These are phyloP conservation scores for Lichenostomus cassidix DNA, from an alignment of 2,113 vertebrate species.

Conservation along the genomic window DNA sequence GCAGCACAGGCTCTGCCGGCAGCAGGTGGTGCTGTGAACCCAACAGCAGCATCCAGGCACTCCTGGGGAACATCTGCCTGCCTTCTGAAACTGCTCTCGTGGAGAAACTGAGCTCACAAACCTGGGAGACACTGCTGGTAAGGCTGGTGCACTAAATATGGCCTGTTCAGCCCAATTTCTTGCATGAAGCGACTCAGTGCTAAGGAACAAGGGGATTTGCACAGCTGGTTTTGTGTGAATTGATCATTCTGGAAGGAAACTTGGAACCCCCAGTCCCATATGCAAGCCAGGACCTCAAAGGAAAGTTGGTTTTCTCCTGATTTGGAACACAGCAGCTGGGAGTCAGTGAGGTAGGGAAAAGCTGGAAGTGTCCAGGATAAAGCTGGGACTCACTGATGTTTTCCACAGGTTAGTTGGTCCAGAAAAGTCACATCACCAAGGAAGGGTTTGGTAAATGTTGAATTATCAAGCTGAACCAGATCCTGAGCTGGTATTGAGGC, in stretches of 20 bases:
- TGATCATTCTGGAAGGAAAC: background rate
- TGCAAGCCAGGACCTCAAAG: background rate
- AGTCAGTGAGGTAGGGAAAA: background rate
- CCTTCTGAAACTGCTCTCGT: background rate
- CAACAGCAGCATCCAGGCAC: background rate
- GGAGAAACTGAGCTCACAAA: background rate
- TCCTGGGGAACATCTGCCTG: background rate
- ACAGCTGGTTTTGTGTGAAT: background rate
- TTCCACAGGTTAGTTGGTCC: background rate
- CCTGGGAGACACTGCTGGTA: accelerated
- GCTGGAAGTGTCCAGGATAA: background rate
- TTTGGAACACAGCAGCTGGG: background rate
- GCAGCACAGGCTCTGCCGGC: background rate
- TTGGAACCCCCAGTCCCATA: background rate
- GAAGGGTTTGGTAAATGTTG: accelerated
- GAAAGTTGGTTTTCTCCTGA: background rate
- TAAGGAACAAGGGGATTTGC: background rate
- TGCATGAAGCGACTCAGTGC: background rate
- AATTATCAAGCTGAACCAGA: background rate
- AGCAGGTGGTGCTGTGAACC: slow-evolving; percentile 41
- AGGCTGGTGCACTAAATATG: accelerated
- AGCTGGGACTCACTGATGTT: background rate
- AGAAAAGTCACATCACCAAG: background rate
- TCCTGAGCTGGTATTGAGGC: background rate
- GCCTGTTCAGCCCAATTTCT: background rate